A percentile compares a stretch with the other conserved stretches of the same genome.
Evolutionary conservation across 2,113 vertebrate genomes (phyloP).

Genomic region (Seriola aureovittata): DNA sequence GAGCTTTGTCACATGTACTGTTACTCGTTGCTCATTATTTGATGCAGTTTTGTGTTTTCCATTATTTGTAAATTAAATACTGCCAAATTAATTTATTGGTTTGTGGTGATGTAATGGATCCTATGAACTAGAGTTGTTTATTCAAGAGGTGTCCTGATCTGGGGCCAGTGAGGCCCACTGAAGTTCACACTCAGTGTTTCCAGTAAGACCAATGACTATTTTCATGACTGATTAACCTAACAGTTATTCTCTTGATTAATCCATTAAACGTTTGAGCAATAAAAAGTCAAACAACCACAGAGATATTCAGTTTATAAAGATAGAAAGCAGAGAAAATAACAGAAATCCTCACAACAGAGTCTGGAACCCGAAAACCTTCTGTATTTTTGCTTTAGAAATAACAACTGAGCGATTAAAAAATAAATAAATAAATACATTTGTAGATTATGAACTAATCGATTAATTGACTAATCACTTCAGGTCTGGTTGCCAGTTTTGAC

Average conservation of each 20-base stretch:
- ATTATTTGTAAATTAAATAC: conserved; percentile 27
- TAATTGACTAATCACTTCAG: not conserved
- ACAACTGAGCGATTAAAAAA: no score
- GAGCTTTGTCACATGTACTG: not conserved
- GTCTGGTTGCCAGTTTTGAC: no score
- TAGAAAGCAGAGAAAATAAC: no score
- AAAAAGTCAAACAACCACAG: not conserved
- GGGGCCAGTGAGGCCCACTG: not conserved
- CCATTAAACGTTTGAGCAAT: not conserved
- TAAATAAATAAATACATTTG: no score
- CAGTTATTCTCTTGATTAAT: not conserved
- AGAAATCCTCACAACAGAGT: no score
- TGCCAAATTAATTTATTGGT: not conserved
- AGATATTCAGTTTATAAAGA: no score
- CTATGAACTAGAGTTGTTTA: not conserved
- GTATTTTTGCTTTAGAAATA: no score
- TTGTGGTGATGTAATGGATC: conserved; percentile 13
- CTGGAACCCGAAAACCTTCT: no score
- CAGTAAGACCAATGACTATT: not conserved
- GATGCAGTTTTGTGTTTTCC: not conserved
- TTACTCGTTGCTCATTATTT: not conserved
- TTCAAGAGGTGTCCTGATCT: not conserved
- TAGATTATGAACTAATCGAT: not conserved
- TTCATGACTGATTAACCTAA: not conserved
- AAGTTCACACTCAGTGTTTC: not conserved